A percentile compares a stretch with the other conserved stretches of the same genome.
Evolutionary conservation across 2,888 invertebrate species (phyloP).

Genomic region (Sinopyrophorus schimmeli): DNA sequence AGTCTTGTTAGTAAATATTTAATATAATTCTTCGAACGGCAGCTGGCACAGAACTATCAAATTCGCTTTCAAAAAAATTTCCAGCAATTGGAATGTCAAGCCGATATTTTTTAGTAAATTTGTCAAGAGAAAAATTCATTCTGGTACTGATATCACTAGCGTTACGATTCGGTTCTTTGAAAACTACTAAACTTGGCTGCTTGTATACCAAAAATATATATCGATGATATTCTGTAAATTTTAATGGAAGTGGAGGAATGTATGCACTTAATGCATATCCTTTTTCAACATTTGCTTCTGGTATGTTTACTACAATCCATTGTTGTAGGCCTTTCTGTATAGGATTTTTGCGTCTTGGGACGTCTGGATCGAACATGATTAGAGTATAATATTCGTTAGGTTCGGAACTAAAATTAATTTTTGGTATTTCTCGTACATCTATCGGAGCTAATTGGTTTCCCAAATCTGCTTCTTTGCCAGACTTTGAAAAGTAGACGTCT

Average conservation of each 20-base stretch:
- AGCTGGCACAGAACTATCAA: conserved; percentile 30
- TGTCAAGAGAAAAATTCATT: conserved; percentile 32
- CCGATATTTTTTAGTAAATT: conserved; percentile 37
- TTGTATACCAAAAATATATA: conserved; percentile 66
- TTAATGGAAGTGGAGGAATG: conserved; percentile 68
- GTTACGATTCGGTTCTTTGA: conserved; percentile 40
- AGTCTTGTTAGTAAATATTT: conserved; percentile 8
- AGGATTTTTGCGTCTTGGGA: conserved; percentile 70
- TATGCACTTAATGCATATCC: conserved; percentile 71
- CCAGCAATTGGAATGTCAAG: conserved; percentile 39
- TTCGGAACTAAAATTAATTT: conserved; percentile 43
- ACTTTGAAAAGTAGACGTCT: conserved; percentile 21
- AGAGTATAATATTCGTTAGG: conserved; percentile 47
- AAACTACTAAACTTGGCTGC: conserved; percentile 43
- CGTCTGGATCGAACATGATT: conserved; percentile 71
- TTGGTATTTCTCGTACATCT: conserved; percentile 43
- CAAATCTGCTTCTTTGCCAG: conserved; percentile 32
- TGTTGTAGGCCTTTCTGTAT: conserved; percentile 76
- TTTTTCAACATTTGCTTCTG: conserved; percentile 61
- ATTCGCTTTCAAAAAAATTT: conserved; percentile 39
- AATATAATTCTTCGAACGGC: not conserved
- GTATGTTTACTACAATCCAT: conserved; percentile 77
- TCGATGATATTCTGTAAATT: conserved; percentile 72
- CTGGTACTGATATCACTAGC: conserved; percentile 32
- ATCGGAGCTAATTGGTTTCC: conserved; percentile 43